phyloP scores from a whole-genome alignment of 2,888 invertebrate genomes.

The Taphrorychus bicolor region DNA sequence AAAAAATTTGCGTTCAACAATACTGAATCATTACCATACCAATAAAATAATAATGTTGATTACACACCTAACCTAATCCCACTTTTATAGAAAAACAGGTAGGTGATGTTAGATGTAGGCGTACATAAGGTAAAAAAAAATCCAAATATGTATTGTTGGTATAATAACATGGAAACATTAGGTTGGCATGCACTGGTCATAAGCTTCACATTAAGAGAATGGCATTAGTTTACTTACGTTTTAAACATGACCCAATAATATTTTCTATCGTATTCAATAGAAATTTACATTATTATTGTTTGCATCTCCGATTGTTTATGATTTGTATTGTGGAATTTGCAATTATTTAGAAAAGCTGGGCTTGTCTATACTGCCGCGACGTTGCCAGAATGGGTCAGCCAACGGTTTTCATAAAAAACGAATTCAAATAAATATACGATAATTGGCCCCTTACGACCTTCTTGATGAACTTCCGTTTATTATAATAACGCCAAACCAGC shows the following conservation, averaged over 20 bases:
- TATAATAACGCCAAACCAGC: no score
- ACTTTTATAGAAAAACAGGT: constrained; percentile 32
- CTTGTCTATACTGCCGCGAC: neutral
- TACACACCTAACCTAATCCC: constrained; percentile 40
- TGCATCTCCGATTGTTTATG: neutral
- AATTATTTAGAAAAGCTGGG: neutral
- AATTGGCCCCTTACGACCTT: no score
- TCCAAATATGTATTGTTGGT: neutral
- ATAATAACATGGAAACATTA: neutral
- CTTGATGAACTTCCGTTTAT: no score
- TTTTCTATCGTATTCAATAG: neutral
- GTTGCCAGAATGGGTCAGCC: neutral
- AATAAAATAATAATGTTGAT: constrained; percentile 29
- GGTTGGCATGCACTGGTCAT: neutral
- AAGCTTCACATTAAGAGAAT: neutral
- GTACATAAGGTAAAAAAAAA: constrained; percentile 26
- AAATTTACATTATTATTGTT: neutral
- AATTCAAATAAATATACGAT: no score
- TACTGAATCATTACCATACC: constrained; percentile 24
- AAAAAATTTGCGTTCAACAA: constrained; percentile 25
- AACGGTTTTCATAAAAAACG: neutral
- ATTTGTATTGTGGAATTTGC: neutral
- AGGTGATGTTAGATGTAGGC: constrained; percentile 39
- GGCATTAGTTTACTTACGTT: neutral
- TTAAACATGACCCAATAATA: neutral